Evolutionary conservation across 2,888 invertebrate species (phyloP).

Genomic region (Automeris io): DNA sequence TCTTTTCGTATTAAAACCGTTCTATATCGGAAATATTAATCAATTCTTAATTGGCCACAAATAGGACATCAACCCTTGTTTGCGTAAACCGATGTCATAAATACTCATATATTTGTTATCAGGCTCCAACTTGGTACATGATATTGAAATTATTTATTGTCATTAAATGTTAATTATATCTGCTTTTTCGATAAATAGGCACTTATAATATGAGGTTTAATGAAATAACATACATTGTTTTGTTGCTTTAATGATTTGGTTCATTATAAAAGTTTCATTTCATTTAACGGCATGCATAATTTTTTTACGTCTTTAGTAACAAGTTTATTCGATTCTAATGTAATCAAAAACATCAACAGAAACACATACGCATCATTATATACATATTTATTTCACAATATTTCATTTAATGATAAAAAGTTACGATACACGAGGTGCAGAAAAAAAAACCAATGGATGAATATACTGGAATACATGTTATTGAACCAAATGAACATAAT

Average conservation of each 20-base stretch:
- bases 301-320: no score
- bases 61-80: not conserved
- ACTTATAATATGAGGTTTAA: not conserved
- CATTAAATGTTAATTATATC: not conserved
- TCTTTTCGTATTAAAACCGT: no score
- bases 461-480: no score
- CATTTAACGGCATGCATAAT: not conserved
- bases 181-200: not conserved
- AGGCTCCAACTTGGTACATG: not conserved
- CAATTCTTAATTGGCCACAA: not conserved
- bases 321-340: no score
- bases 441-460: no score
- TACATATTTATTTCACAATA: no score
- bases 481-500: no score
- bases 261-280: not conserved
- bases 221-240: not conserved
- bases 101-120: not conserved
- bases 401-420: no score
- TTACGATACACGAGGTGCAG: no score
- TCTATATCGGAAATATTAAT: not conserved
- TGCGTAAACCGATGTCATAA: not conserved
- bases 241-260: not conserved
- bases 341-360: no score
- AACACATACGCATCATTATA: no score
- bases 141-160: not conserved